Conservation (phyloP, 2,113 vertebrate species). For the Sula dactylatra region DNA sequence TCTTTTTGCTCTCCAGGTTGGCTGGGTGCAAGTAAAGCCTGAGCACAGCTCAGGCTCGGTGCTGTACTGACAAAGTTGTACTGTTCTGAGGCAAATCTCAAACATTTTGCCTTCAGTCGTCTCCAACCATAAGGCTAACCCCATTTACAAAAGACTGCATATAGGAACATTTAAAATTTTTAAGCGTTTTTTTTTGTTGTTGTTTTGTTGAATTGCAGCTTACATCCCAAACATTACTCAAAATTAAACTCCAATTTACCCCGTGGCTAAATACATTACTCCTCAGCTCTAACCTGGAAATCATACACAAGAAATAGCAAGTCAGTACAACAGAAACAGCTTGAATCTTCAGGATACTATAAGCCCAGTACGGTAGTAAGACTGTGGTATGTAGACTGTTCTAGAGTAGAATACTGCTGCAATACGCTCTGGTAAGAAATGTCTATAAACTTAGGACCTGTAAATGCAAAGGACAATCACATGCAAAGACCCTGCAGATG, state of each 20-base stretch:
- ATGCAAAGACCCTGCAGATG: background rate
- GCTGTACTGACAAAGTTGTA: background rate
- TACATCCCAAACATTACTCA: background rate
- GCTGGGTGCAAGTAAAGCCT: background rate
- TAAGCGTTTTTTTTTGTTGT: background rate
- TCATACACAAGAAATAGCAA: background rate
- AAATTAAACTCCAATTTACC: background rate
- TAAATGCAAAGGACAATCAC: background rate
- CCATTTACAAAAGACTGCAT: background rate
- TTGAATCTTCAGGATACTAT: background rate
- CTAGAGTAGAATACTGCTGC: background rate
- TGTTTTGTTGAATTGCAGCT: background rate
- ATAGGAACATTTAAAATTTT: background rate
- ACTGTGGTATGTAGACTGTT: background rate
- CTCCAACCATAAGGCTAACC: background rate
- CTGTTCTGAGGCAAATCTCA: background rate
- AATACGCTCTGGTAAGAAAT: background rate
- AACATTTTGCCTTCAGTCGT: background rate
- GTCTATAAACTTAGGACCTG: background rate
- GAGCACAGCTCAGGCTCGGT: background rate
- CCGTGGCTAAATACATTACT: background rate
- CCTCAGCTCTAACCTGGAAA: background rate
- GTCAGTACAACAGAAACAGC: background rate
- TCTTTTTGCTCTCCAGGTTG: background rate
- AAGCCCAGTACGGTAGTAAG: background rate